Conservation (phyloP, 2,113 vertebrate genomes). For the Cygnus atratus region DNA sequence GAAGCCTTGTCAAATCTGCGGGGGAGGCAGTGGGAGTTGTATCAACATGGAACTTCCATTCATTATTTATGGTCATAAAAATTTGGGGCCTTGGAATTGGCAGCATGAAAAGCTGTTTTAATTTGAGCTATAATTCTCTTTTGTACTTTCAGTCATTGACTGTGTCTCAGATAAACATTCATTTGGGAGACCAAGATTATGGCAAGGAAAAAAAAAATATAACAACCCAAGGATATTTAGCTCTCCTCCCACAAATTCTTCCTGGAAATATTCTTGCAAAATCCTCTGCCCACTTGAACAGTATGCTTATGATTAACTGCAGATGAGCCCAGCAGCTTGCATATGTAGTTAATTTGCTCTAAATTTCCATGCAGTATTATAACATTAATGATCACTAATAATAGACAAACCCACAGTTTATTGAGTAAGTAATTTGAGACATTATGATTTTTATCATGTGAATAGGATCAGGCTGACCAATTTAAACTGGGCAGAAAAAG, state of each 20-base stretch:
- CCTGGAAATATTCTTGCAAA: conserved; percentile 68
- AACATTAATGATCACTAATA: conserved; percentile 85
- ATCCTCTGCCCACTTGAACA: conserved; percentile 71
- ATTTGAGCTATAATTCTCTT: conserved; percentile 50
- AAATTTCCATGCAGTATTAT: conserved; percentile 83
- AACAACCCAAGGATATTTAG: conserved; percentile 41
- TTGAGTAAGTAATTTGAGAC: conserved; percentile 85
- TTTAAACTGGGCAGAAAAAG: conserved; percentile 75
- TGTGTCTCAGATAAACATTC: conserved; percentile 35
- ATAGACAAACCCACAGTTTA: conserved; percentile 85
- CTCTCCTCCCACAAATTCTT: conserved; percentile 68
- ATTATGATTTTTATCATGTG: conserved; percentile 78
- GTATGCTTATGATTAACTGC: conserved; percentile 78
- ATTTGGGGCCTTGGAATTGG: not conserved
- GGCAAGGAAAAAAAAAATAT: not conserved
- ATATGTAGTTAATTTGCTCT: conserved; percentile 82
- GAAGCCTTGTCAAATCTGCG: not conserved
- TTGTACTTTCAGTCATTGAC: conserved; percentile 38
- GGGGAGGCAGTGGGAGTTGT: not conserved
- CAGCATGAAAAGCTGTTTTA: conserved; percentile 52
- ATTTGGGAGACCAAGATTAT: conserved; percentile 56
- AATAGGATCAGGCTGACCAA: conserved; percentile 77
- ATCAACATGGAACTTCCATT: conserved; percentile 1
- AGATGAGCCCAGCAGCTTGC: conserved; percentile 75
- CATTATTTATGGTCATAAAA: conserved; percentile 38